Percentiles rank a stretch among this genome's conserved stretches.
Evolutionary conservation across 2,113 vertebrate genomes (phyloP).

Genomic region (Callipepla californica): DNA sequence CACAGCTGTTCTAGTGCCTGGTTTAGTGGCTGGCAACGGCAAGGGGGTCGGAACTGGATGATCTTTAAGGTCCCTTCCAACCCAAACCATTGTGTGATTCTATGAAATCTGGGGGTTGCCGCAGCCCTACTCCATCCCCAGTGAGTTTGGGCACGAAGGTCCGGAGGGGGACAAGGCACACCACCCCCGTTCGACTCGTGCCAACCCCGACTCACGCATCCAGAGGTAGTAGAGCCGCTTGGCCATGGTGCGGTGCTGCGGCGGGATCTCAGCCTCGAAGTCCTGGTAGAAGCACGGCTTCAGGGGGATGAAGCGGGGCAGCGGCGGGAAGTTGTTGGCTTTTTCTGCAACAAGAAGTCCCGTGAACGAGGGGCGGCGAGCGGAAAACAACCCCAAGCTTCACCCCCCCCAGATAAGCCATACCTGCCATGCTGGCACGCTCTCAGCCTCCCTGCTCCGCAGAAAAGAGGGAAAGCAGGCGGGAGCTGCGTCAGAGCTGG

Average conservation of each 20-base stretch:
- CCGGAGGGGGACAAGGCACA: background rate
- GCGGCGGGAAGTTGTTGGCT: slow-evolving; percentile 92
- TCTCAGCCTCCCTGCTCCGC: slow-evolving; percentile 1
- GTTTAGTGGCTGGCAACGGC: no score
- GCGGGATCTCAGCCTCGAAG: slow-evolving; percentile 95
- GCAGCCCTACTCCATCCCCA: background rate
- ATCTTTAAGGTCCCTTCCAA: no score
- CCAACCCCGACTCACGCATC: slow-evolving; percentile 86
- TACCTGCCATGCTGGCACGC: slow-evolving; percentile 77
- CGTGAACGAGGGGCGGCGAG: background rate
- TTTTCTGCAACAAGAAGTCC: slow-evolving; percentile 80
- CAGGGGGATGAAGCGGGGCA: slow-evolving; percentile 93
- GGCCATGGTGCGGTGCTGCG: slow-evolving; percentile 92
- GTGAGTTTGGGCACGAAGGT: background rate
- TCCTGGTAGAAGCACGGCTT: slow-evolving; percentile 99
- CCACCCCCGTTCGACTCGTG: no score
- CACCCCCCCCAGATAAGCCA: background rate
- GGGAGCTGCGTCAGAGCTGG: slow-evolving; percentile 52
- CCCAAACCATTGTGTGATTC: no score
- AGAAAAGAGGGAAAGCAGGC: background rate
- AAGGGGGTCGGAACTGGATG: no score
- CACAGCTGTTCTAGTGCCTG: no score
- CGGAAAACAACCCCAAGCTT: background rate
- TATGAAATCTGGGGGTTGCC: background rate
- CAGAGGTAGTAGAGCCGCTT: slow-evolving; percentile 98